Conservation (phyloP, 2,888 invertebrate genomes). For the Drosophila kuntzei region DNA sequence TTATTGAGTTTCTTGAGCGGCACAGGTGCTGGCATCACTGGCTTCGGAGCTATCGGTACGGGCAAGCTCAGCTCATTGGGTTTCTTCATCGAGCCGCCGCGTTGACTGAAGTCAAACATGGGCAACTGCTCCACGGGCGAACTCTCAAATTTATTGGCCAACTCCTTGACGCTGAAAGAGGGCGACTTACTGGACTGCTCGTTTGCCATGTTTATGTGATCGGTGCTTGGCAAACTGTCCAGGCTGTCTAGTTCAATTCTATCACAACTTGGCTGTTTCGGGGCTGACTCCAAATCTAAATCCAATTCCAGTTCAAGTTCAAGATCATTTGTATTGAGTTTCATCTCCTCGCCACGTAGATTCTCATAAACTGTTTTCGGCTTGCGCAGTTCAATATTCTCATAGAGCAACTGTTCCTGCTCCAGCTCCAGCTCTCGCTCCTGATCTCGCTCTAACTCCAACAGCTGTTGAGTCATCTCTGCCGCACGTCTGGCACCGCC, state of each 20-base stretch:
- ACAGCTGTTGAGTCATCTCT: constrained; percentile 63
- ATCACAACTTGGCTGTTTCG: constrained; percentile 54
- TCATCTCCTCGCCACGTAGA: constrained; percentile 83
- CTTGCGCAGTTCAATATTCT: constrained; percentile 85
- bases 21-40: constrained; percentile 51
- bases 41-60: constrained; percentile 30
- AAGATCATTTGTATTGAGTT: constrained; percentile 76
- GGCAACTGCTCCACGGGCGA: constrained; percentile 88
- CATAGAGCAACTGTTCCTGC: constrained; percentile 82
- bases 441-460: constrained; percentile 51
- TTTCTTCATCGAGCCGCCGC: constrained; percentile 73
- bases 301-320: constrained; percentile 68
- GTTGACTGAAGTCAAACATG: constrained; percentile 86
- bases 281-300: constrained; percentile 34
- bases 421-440: constrained; percentile 66
- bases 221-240: constrained; percentile 71
- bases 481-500: constrained; percentile 47
- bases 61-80: constrained; percentile 65
- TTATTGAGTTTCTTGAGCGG: constrained; percentile 86
- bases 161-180: constrained; percentile 87
- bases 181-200: constrained; percentile 79
- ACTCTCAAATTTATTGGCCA: constrained; percentile 88
- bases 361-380: constrained; percentile 84
- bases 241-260: constrained; percentile 79
- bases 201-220: constrained; percentile 59